A percentile compares a stretch with the other conserved stretches of the same genome.
Conservation (phyloP, 2,113 vertebrate species). For the Oxygymnocypris stewartii region DNA sequence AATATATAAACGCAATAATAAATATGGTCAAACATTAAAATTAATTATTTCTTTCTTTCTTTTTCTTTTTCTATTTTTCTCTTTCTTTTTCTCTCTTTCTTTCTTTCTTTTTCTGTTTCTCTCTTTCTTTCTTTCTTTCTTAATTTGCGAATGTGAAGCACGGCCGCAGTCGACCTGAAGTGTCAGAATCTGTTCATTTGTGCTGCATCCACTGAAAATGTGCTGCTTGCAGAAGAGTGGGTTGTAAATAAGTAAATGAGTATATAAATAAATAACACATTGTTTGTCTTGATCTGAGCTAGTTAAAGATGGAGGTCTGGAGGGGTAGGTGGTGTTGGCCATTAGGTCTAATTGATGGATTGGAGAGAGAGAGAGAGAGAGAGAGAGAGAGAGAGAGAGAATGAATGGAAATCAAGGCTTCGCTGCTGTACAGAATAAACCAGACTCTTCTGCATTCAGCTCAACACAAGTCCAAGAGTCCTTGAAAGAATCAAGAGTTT, state of each 20-base stretch:
- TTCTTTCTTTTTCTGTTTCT: too few relatives aligned
- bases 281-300: conserved; percentile 25
- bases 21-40: background rate
- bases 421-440: background rate
- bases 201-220: background rate
- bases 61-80: too few relatives aligned
- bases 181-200: background rate
- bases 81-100: too few relatives aligned
- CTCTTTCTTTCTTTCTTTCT: too few relatives aligned
- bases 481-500: conserved; percentile 42
- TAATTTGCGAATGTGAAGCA: background rate
- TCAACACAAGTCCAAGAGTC: conserved; percentile 29
- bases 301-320: conserved; percentile 1
- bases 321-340: conserved; percentile 13
- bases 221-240: background rate
- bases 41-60: too few relatives aligned
- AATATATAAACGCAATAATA: too few relatives aligned
- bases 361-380: background rate
- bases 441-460: conserved; percentile 21
- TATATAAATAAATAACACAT: conserved; percentile 1
- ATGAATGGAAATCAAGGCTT: conserved; percentile 29
- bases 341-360: conserved; percentile 38
- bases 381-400: background rate
- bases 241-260: background rate
- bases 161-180: background rate